These are phyloP conservation scores for Apotomis capreana DNA, from an alignment of 2,888 invertebrate genomes.

Conservation along the genomic window DNA sequence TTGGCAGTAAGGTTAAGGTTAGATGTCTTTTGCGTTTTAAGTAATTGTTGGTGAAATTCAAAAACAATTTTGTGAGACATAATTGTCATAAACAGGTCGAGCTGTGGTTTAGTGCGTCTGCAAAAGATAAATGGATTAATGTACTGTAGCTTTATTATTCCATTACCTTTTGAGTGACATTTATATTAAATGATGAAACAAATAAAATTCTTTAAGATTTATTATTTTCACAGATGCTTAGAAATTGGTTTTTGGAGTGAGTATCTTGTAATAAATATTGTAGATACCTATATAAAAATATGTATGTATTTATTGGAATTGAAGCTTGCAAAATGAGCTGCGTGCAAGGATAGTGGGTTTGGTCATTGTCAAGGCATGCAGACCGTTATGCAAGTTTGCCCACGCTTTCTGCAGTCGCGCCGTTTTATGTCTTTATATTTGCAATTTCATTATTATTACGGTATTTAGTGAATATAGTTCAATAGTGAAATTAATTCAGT, in stretches of 20 bases:
- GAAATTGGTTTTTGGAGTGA: neutral
- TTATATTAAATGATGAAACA: neutral
- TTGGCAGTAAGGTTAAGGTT: slow-evolving; percentile 43
- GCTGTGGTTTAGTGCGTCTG: neutral
- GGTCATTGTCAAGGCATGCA: slow-evolving; percentile 15
- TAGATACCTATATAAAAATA: neutral
- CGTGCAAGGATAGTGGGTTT: neutral
- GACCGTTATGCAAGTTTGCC: slow-evolving; percentile 13
- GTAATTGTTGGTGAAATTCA: slow-evolving; percentile 18
- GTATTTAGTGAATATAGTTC: neutral
- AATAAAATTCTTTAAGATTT: neutral
- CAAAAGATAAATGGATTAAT: neutral
- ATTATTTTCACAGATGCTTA: no score
- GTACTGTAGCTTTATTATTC: neutral
- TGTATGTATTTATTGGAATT: neutral
- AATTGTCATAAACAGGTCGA: slow-evolving; percentile 8
- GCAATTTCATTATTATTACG: neutral
- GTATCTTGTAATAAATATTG: neutral
- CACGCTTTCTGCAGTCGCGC: slow-evolving; percentile 16
- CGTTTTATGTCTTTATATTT: neutral
- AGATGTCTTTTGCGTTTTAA: slow-evolving; percentile 25
- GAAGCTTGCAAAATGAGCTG: no score
- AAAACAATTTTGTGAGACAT: slow-evolving; percentile 2
- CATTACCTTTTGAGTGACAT: neutral
- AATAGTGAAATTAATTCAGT: neutral